Percentiles rank a stretch among this genome's conserved stretches.
Evolutionary conservation across 2,113 vertebrate species (phyloP).

Genomic region (Nannospalax galili): DNA sequence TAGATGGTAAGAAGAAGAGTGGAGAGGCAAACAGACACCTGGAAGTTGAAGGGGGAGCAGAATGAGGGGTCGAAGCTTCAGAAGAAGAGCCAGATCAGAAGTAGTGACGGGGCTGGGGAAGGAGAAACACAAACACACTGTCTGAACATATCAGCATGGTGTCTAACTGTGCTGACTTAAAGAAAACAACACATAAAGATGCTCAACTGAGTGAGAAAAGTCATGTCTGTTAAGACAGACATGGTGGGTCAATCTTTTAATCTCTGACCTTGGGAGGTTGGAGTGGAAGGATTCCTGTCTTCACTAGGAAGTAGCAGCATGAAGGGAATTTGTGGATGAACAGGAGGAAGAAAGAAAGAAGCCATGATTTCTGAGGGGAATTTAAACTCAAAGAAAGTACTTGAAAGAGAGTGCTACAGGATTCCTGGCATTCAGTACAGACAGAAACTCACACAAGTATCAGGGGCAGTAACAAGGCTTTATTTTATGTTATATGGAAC

Average conservation of each 20-base stretch:
- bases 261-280: background rate
- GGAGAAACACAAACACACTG: no score
- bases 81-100: no score
- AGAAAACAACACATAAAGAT: no score
- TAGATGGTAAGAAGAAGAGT: no score
- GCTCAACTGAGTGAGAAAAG: no score
- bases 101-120: no score
- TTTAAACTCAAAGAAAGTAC: background rate
- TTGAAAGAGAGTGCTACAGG: background rate
- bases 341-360: background rate
- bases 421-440: accelerated
- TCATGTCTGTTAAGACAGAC: background rate
- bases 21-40: no score
- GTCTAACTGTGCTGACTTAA: no score
- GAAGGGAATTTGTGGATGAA: accelerated
- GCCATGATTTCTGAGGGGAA: background rate
- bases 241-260: background rate
- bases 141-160: no score
- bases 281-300: background rate
- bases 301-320: background rate
- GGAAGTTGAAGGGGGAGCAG: no score
- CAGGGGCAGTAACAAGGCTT: background rate
- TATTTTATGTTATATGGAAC: background rate
- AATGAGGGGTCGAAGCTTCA: no score
- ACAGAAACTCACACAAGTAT: no score